Base-by-base conservation (phyloP, 2,888 invertebrate species). In the Ormyrus nitidulus region DNA sequence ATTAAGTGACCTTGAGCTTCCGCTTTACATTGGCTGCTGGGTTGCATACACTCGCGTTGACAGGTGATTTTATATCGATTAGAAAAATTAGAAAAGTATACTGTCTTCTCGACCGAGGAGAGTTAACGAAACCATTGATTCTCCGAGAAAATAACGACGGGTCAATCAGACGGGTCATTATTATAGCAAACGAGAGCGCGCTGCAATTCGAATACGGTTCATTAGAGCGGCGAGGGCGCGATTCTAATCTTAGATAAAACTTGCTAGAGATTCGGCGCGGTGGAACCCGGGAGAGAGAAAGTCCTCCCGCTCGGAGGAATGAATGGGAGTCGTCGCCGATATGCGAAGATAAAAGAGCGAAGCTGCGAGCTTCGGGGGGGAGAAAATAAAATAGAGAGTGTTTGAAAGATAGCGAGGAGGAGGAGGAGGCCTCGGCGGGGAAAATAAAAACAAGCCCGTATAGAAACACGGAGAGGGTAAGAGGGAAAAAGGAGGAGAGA, bases 291-390 rank as follows among this genome's bases (percentile, higher is more conserved):
- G 68, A 68, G 53, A 44, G n/a, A 68, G 61, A 62, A n/a, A 51
- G n/a, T 19, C 19, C 19, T 19, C 19, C 19, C 19, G 19, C 19
- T 19, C 19, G 19, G 19, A 61, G 53, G 79, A 69, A 83, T 84
- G 83, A 85, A 84, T 81, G 83, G 62, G 77, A 76, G 79, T 53
- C 46, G 53, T 19, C 46, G 10, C 54, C 48, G 79, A 79, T 76
- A 68, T 54, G 68, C 66, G 51, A 53, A 72, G 80, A 77, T 68
- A 80, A 77, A 80, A 53, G 19, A 66, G 64, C 19, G 66, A 34
- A 61, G 19, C 49, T 48, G 34, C 13, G 70, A 34, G 7, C 19
- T 19, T 49, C 49, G 54, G 58, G 62, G 62, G 80, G 76, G 72
- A 66, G 76, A 79, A 74, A 78, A 80, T 79, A 81, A 83, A 79